phyloP scores from a whole-genome alignment of 1,140 invertebrate species.

The Drosophila arawakana region DNA sequence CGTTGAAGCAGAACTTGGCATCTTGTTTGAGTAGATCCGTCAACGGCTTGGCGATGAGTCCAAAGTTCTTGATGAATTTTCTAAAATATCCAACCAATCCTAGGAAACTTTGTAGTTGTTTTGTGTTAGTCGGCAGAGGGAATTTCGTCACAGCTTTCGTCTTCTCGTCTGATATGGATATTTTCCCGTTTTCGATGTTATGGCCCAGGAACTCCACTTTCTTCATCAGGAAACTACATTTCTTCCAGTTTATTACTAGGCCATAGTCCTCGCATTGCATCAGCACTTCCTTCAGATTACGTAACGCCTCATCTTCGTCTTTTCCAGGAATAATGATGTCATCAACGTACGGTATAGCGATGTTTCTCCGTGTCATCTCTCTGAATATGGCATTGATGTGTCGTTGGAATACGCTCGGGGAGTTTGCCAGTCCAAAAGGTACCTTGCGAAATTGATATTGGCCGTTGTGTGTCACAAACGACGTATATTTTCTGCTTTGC shows the following conservation, averaged over 20 bases:
- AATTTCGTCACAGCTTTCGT: not conserved
- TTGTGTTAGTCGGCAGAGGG: not conserved
- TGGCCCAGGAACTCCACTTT: not conserved
- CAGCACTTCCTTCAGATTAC: constrained; percentile 24
- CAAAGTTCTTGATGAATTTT: constrained; percentile 10
- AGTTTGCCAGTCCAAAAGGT: not conserved
- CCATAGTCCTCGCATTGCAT: constrained; percentile 5
- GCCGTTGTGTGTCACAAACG: constrained; percentile 12
- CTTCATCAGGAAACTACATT: not conserved
- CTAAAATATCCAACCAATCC: not conserved
- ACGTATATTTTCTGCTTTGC: constrained; percentile 19
- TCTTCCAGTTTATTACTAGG: not conserved
- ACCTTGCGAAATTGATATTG: constrained; percentile 18
- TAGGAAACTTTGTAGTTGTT: constrained; percentile 28
- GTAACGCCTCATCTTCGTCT: constrained; percentile 1
- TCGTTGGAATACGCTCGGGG: constrained; percentile 6
- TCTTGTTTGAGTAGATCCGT: not conserved
- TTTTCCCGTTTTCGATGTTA: not conserved
- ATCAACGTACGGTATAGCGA: constrained; percentile 17
- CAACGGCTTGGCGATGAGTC: constrained; percentile 2
- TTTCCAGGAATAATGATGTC: constrained; percentile 15
- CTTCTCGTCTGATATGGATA: not conserved
- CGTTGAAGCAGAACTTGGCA: constrained; percentile 40
- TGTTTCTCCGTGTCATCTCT: not conserved
- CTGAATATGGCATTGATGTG: too few relatives aligned